Evolutionary conservation across 2,113 vertebrate genomes (phyloP).

Genomic region (Phocoena phocoena): DNA sequence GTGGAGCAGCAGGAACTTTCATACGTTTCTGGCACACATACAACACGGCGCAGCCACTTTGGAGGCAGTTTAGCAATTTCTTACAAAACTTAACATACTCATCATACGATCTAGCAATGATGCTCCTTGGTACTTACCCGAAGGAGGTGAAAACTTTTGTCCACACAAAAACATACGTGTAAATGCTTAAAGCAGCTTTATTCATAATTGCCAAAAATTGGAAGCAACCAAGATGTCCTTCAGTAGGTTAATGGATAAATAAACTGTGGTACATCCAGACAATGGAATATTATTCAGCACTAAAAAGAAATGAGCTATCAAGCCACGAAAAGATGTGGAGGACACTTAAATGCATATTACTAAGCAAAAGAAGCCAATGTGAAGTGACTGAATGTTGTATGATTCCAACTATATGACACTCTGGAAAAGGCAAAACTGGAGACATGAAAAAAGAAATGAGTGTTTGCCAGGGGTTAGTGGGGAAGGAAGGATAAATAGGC

Average conservation of each 20-base stretch:
- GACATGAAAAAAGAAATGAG: background rate
- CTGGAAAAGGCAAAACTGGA: background rate
- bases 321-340: background rate
- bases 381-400: background rate
- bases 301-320: background rate
- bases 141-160: background rate
- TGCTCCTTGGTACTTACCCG: background rate
- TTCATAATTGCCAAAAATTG: background rate
- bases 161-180: background rate
- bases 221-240: background rate
- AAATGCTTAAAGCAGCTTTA: background rate
- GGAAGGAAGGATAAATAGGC: background rate
- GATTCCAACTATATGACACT: background rate
- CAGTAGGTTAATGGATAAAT: background rate
- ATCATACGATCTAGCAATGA: background rate
- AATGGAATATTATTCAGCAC: background rate
- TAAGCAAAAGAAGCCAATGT: background rate
- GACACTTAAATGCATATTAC: background rate
- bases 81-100: background rate
- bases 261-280: background rate
- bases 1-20: background rate
- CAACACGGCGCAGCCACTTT: background rate
- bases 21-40: background rate
- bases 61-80: background rate
- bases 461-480: background rate